phyloP scores from a whole-genome alignment of 2,113 vertebrate genomes.

The Psammodynastes pulverulentus region DNA sequence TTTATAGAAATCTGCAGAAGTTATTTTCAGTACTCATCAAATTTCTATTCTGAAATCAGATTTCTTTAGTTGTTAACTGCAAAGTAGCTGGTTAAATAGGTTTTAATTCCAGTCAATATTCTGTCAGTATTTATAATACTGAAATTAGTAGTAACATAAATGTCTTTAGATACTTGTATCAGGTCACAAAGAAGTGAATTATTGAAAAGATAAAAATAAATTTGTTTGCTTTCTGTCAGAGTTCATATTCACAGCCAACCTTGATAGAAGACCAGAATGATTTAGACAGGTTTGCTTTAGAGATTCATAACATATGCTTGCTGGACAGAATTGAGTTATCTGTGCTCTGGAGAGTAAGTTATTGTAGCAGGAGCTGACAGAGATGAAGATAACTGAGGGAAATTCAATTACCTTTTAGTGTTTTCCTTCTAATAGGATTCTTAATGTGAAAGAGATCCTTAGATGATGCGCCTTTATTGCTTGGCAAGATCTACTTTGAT shows the following conservation, averaged over 20 bases:
- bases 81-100: constrained; percentile 25
- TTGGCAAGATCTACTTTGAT: constrained; percentile 72
- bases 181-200: constrained; percentile 75
- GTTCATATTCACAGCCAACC: constrained; percentile 85
- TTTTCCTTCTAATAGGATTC: constrained; percentile 99
- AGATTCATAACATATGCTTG: constrained; percentile 94
- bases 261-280: constrained; percentile 87
- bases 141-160: constrained; percentile 62
- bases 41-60: background rate
- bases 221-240: constrained; percentile 93
- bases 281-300: constrained; percentile 91
- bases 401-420: constrained; percentile 99
- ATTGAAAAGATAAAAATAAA: constrained; percentile 91
- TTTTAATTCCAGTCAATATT: constrained; percentile 52
- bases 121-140: constrained; percentile 50
- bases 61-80: constrained; percentile 21
- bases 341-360: constrained; percentile 94
- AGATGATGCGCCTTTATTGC: constrained; percentile 78
- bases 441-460: constrained; percentile 98
- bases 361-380: constrained; percentile 97
- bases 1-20: background rate
- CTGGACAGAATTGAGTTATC: constrained; percentile 98
- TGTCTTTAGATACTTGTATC: constrained; percentile 69
- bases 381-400: constrained; percentile 99
- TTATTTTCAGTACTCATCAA: background rate